phyloP scores from a whole-genome alignment of 2,113 vertebrate genomes.

The Indicator indicator region DNA sequence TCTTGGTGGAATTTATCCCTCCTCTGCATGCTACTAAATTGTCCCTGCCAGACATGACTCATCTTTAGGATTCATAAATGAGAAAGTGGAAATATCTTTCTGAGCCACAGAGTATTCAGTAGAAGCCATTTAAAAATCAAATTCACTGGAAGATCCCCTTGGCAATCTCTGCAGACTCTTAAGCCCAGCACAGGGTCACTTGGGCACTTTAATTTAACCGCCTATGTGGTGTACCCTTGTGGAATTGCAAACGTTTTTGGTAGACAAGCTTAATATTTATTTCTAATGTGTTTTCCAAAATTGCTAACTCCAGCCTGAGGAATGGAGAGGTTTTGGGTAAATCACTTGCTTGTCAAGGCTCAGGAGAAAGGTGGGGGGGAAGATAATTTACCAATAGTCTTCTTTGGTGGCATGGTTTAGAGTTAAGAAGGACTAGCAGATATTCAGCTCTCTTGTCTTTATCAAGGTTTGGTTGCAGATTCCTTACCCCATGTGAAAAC shows the following conservation, averaged over 20 bases:
- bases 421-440: neutral
- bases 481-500: neutral
- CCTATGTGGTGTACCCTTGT: neutral
- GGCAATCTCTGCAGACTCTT: constrained; percentile 1
- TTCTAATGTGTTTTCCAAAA: neutral
- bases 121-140: neutral
- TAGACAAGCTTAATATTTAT: neutral
- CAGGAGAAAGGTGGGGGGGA: neutral
- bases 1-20: constrained; percentile 49
- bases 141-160: neutral
- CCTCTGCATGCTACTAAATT: constrained; percentile 29
- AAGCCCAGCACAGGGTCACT: neutral
- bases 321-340: neutral
- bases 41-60: constrained; percentile 52
- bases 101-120: neutral
- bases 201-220: neutral
- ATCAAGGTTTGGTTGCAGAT: neutral
- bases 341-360: neutral
- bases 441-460: neutral
- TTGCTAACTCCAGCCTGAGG: neutral
- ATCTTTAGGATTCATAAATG: constrained; percentile 47
- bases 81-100: constrained; percentile 17
- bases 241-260: neutral
- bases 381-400: neutral
- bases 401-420: neutral